A percentile compares a stretch with the other conserved stretches of the same genome.
Conservation (phyloP, 1,140 invertebrate species). For the Drosophila equinoxialis region DNA sequence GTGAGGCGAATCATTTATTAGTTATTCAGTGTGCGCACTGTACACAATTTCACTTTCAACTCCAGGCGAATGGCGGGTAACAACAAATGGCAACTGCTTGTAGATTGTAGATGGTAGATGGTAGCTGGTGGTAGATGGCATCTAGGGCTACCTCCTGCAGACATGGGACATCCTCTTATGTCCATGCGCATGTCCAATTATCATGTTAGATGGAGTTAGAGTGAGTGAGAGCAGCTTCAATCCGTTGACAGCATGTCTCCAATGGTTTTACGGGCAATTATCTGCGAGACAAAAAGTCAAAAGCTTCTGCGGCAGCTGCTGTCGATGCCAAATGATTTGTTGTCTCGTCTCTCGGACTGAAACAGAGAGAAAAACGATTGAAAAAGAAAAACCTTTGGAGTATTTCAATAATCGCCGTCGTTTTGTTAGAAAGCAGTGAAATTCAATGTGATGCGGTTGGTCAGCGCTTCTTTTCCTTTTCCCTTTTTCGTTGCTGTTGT, state of each 20-base stretch:
- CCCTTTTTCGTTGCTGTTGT: constrained; percentile 20
- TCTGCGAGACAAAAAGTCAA: constrained; percentile 59
- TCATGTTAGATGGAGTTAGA: constrained; percentile 70
- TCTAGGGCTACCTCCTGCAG: constrained; percentile 40
- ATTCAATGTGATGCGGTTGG: constrained; percentile 50
- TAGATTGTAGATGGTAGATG: background rate
- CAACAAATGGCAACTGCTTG: background rate
- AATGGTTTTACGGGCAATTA: constrained; percentile 65
- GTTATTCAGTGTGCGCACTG: constrained; percentile 4
- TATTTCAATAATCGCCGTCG: constrained; percentile 74
- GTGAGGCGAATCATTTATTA: background rate
- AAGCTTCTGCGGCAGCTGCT: constrained; percentile 40
- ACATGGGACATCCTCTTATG: constrained; percentile 37
- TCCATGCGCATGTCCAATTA: constrained; percentile 71
- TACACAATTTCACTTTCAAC: constrained; percentile 69
- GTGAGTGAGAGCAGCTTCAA: constrained; percentile 66
- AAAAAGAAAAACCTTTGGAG: constrained; percentile 70
- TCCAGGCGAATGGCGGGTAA: background rate
- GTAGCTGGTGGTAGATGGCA: constrained; percentile 46
- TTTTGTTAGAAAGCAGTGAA: constrained; percentile 77
- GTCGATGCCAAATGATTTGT: constrained; percentile 69
- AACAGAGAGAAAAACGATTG: constrained; percentile 29
- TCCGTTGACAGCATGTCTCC: constrained; percentile 48
- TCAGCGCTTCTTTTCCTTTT: constrained; percentile 23
- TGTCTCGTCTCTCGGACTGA: constrained; percentile 18